A percentile compares a stretch with the other conserved stretches of the same genome.
Conservation (phyloP, 2,888 invertebrate species). For the Polyploca ridens region DNA sequence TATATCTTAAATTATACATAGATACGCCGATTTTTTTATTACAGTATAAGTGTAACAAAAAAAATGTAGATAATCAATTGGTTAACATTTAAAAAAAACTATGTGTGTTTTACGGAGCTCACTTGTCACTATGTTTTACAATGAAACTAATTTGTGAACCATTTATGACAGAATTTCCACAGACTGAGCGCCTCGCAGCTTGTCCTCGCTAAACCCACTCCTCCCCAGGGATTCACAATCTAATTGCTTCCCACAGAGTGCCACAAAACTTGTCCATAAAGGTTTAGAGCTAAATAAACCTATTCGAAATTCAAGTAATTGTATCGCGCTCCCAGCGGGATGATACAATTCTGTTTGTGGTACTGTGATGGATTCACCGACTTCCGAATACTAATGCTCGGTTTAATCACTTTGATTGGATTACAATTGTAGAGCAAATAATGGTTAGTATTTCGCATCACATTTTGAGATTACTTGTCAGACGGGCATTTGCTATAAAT, state of each 20-base stretch:
- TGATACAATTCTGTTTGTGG: background rate
- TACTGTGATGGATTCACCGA: background rate
- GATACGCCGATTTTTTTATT: no score
- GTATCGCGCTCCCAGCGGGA: background rate
- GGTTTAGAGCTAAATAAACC: background rate
- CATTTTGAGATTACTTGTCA: no score
- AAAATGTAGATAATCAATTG: no score
- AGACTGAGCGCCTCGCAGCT: background rate
- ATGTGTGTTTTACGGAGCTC: background rate
- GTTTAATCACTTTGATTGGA: background rate
- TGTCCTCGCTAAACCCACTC: background rate
- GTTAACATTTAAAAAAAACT: background rate
- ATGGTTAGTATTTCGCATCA: background rate
- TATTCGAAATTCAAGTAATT: background rate
- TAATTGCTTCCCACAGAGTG: background rate
- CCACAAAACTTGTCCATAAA: constrained; percentile 1
- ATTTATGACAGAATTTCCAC: background rate
- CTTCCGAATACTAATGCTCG: constrained; percentile 4
- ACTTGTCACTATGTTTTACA: background rate
- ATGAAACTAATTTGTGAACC: background rate
- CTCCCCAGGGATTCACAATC: background rate
- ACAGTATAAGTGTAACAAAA: no score
- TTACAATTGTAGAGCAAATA: background rate
- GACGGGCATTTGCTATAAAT: no score
- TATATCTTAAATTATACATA: background rate